These are phyloP conservation scores for Pentalonia nigronervosa DNA, from an alignment of 1,140 invertebrate genomes.

Conservation along the genomic window DNA sequence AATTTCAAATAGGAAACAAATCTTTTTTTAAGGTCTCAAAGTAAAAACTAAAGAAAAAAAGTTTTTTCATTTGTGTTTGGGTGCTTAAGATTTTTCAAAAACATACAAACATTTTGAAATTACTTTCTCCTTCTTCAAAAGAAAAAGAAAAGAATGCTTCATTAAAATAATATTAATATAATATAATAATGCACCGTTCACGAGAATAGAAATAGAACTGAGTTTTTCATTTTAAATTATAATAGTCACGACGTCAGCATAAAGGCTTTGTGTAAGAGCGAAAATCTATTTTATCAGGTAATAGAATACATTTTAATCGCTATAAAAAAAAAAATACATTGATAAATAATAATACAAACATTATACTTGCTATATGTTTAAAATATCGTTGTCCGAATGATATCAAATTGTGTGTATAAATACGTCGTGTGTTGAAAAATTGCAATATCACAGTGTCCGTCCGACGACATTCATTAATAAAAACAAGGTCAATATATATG, in stretches of 20 bases:
- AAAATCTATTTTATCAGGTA: background rate
- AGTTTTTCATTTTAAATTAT: background rate
- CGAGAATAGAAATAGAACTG: background rate
- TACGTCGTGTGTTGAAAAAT: background rate
- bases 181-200: background rate
- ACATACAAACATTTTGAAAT: background rate
- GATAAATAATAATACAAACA: background rate
- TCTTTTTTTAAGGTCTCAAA: background rate
- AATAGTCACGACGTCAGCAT: background rate
- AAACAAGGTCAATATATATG: constrained; percentile 38
- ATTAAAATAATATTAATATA: background rate
- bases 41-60: background rate
- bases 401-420: background rate
- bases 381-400: background rate
- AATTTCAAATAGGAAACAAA: background rate
- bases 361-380: background rate
- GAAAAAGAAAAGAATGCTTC: background rate
- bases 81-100: background rate
- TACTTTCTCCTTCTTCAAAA: background rate
- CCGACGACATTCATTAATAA: constrained; percentile 21
- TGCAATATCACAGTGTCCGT: background rate
- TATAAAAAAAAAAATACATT: background rate
- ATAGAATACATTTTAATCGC: background rate
- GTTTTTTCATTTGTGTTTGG: background rate
- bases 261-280: background rate